Evolutionary conservation across 1,140 invertebrate genomes (phyloP).

Genomic region (Tetragonula clypearis): DNA sequence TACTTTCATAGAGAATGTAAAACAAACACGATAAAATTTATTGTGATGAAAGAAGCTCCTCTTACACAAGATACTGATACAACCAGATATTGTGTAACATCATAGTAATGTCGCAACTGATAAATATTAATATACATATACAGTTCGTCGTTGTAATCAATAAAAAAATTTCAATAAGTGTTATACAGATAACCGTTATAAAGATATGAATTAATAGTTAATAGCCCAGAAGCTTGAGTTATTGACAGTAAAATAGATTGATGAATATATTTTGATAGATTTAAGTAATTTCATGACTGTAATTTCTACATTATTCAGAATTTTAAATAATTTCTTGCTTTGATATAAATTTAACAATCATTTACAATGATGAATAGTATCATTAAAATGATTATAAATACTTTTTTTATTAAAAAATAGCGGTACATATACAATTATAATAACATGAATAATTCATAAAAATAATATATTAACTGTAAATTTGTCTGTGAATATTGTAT

Average conservation of each 20-base stretch:
- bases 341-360: background rate
- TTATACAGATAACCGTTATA: background rate
- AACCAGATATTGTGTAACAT: background rate
- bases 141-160: background rate
- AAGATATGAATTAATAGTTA: background rate
- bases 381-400: background rate
- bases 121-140: background rate
- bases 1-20: background rate
- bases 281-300: background rate
- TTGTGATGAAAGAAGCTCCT: background rate
- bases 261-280: background rate
- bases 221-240: background rate
- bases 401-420: background rate
- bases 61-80: background rate
- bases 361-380: background rate
- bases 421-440: background rate
- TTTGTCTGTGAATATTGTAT: background rate
- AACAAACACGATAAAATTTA: background rate
- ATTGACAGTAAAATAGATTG: background rate
- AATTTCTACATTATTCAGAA: background rate
- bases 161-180: background rate
- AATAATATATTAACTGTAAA: background rate
- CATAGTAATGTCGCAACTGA: background rate
- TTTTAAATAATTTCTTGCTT: background rate
- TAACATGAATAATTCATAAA: background rate